Percentiles rank a stretch among this genome's conserved stretches.
Evolutionary conservation across 2,113 vertebrate species (phyloP).

Genomic region (Leiothrix lutea): DNA sequence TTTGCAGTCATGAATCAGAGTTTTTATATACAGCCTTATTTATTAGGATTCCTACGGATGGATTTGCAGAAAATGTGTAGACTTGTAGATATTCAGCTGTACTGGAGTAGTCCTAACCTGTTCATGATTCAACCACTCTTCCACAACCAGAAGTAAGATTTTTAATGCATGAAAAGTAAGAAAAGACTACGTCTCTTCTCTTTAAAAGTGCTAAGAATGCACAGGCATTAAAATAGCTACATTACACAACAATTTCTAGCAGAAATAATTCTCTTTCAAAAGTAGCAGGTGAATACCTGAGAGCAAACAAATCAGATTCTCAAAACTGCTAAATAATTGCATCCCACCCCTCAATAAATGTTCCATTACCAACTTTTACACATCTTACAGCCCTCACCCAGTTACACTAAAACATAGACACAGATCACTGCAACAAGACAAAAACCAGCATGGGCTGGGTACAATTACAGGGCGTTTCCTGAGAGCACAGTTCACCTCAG

Average conservation of each 20-base stretch:
- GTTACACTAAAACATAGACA: not conserved
- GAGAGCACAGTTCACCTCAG: not conserved
- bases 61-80: not conserved
- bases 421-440: not conserved
- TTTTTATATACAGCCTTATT: not conserved
- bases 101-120: not conserved
- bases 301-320: not conserved
- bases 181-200: not conserved
- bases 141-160: not conserved
- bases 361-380: not conserved
- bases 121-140: not conserved
- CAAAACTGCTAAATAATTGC: not conserved
- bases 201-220: not conserved
- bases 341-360: not conserved
- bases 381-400: not conserved
- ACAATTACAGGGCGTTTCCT: not conserved
- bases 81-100: not conserved
- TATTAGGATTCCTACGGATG: not conserved
- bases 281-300: not conserved
- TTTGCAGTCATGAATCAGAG: not conserved
- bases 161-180: not conserved
- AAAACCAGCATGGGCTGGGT: fast-evolving
- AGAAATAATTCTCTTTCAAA: not conserved
- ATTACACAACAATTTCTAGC: not conserved
- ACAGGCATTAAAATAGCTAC: not conserved